These are phyloP conservation scores for Schlechtendalia chinensis DNA, from an alignment of 1,140 invertebrate genomes.

Conservation along the genomic window DNA sequence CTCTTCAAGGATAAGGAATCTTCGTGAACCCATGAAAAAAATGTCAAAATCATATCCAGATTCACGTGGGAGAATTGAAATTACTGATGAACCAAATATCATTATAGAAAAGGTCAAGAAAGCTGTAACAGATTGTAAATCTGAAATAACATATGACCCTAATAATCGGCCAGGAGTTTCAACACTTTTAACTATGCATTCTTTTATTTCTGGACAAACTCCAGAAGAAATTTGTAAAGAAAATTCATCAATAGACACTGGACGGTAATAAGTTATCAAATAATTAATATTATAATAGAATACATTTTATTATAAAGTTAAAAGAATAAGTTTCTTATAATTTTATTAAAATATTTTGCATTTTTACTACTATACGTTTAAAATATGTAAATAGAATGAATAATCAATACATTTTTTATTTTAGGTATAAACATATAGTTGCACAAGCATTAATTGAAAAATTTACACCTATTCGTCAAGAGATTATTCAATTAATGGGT, in stretches of 20 bases:
- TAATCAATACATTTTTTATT: not conserved
- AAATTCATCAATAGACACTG: conserved; percentile 69
- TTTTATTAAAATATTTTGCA: not conserved
- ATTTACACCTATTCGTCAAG: conserved; percentile 69
- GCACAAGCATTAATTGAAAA: conserved; percentile 72
- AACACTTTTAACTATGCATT: conserved; percentile 85
- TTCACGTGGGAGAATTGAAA: conserved; percentile 72
- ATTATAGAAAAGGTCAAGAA: conserved; percentile 84
- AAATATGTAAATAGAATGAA: not conserved
- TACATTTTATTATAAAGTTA: too few relatives aligned
- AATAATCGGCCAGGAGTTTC: conserved; percentile 78
- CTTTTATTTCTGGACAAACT: conserved; percentile 68
- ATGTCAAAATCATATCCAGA: conserved; percentile 96
- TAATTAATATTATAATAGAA: too few relatives aligned
- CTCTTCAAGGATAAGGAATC: conserved; percentile 67
- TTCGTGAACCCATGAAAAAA: conserved; percentile 83
- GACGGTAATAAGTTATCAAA: conserved; percentile 59
- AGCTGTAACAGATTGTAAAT: conserved; percentile 86
- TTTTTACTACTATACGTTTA: not conserved
- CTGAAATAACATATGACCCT: conserved; percentile 78
- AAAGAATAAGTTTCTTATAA: too few relatives aligned
- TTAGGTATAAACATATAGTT: conserved; percentile 72
- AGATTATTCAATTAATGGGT: conserved; percentile 63
- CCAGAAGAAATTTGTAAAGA: conserved; percentile 72
- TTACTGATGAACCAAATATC: conserved; percentile 76